Evolutionary conservation across 2,113 vertebrate species (phyloP).

Genomic region (Syrmaticus mikado): DNA sequence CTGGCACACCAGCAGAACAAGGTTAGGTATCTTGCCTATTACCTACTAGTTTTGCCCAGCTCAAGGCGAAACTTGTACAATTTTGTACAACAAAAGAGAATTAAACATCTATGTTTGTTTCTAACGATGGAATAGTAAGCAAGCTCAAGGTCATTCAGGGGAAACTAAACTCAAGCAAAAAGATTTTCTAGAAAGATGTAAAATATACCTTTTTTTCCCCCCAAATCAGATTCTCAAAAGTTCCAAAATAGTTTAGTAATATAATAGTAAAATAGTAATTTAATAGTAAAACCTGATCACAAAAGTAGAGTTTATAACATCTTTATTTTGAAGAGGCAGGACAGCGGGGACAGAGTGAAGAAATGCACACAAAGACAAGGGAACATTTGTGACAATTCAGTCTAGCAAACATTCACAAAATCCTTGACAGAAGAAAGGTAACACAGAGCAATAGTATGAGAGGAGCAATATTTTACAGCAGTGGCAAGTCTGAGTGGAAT

Average conservation of each 20-base stretch:
- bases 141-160: not conserved
- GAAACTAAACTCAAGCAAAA: not conserved
- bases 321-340: constrained; percentile 66
- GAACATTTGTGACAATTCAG: constrained; percentile 62
- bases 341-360: constrained; percentile 42
- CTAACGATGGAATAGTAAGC: not conserved
- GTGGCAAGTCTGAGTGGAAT: constrained; percentile 55
- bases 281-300: constrained; percentile 70
- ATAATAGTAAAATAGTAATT: constrained; percentile 57
- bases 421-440: constrained; percentile 63
- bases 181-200: not conserved
- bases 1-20: not conserved
- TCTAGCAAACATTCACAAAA: constrained; percentile 60
- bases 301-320: constrained; percentile 59
- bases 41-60: not conserved
- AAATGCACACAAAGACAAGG: constrained; percentile 63
- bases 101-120: not conserved
- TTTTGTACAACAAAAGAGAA: not conserved
- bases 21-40: not conserved
- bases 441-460: constrained; percentile 61
- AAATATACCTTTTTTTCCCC: not conserved
- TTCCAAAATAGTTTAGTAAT: constrained; percentile 15
- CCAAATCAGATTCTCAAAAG: not conserved
- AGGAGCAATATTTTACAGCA: constrained; percentile 59
- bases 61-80: not conserved